phyloP scores from a whole-genome alignment of 2,113 vertebrate species.

The Phodopus roborovskii region DNA sequence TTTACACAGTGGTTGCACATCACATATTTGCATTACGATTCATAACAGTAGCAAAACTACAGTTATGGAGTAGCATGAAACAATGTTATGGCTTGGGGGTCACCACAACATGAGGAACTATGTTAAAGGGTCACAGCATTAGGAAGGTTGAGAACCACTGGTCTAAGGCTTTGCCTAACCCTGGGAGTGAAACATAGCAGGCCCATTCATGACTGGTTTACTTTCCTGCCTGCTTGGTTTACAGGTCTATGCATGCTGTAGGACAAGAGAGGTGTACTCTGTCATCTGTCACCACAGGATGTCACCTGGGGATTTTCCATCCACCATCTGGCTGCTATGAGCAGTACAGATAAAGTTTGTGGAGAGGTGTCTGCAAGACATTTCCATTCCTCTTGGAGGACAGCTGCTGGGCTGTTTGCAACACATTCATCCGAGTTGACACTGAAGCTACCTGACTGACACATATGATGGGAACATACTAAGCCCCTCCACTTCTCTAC shows the following conservation, averaged over 20 bases:
- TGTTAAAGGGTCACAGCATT: background rate
- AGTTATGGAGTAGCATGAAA: background rate
- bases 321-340: background rate
- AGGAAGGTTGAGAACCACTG: background rate
- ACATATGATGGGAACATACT: fast-evolving
- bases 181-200: fast-evolving
- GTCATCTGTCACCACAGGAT: background rate
- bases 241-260: fast-evolving
- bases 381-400: background rate
- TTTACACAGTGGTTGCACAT: background rate
- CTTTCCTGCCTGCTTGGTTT: background rate
- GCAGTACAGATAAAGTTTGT: background rate
- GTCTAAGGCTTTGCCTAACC: background rate
- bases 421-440: fast-evolving
- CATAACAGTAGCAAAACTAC: background rate
- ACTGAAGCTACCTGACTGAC: fast-evolving
- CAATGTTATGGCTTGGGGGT: background rate
- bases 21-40: background rate
- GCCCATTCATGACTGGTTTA: too few relatives aligned
- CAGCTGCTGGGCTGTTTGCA: background rate
- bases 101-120: background rate
- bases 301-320: background rate
- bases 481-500: fast-evolving
- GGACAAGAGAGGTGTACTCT: background rate
- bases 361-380: background rate